Conservation (phyloP, 2,888 invertebrate genomes). For the Dioctria linearis region DNA sequence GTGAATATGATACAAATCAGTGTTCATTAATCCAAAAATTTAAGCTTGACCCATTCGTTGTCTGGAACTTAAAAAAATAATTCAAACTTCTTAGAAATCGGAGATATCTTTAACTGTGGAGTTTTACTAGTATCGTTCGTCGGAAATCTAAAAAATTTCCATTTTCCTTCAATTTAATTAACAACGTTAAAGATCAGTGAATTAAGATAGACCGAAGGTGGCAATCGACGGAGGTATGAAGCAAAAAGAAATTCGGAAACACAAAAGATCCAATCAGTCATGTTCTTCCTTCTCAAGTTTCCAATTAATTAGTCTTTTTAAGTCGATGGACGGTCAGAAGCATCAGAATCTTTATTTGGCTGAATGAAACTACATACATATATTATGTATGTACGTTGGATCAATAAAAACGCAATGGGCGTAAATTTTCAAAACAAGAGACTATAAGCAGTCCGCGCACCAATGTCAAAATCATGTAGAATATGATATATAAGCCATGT, state of each 20-base stretch:
- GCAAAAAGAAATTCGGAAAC: constrained; percentile 3
- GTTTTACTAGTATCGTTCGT: constrained; percentile 12
- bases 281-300: constrained; percentile 19
- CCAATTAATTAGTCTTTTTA: constrained; percentile 40
- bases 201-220: constrained; percentile 28
- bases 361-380: too few species aligned
- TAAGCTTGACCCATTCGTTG: constrained; percentile 4
- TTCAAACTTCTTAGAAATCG: constrained; percentile 21
- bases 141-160: constrained; percentile 44
- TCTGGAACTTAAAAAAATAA: neutral
- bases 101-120: neutral
- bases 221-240: neutral
- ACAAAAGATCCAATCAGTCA: constrained; percentile 51
- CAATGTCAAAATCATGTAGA: neutral
- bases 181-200: constrained; percentile 23
- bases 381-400: neutral
- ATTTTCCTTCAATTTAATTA: constrained; percentile 49
- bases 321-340: neutral
- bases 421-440: constrained; percentile 1
- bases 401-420: constrained; percentile 6
- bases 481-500: neutral
- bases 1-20: constrained; percentile 37
- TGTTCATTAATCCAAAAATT: constrained; percentile 36
- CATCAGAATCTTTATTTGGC: constrained; percentile 18
- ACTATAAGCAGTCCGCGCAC: neutral